A percentile compares a stretch with the other conserved stretches of the same genome.
Conservation (phyloP, 1,140 invertebrate species). For the Drosophila navojoa region DNA sequence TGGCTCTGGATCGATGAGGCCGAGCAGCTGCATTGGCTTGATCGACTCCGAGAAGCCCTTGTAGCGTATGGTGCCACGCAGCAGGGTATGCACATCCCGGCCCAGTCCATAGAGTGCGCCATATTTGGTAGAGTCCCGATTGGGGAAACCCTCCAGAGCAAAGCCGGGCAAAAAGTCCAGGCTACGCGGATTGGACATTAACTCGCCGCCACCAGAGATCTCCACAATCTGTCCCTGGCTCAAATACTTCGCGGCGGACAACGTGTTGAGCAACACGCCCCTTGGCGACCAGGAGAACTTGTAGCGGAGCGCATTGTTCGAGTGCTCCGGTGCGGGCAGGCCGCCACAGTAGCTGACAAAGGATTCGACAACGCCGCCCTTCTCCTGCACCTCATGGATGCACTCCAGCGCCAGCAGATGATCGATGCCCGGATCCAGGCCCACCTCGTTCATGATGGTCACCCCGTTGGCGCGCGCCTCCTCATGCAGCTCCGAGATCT, state of each 20-base stretch:
- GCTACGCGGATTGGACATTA: slow-evolving; percentile 91
- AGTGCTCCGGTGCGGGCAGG: slow-evolving; percentile 97
- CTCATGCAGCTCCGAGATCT: slow-evolving; percentile 92
- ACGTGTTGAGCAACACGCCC: slow-evolving; percentile 94
- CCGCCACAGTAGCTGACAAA: slow-evolving; percentile 99
- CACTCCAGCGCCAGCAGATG: slow-evolving; percentile 98
- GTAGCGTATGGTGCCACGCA: slow-evolving; percentile 96
- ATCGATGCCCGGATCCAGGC: slow-evolving; percentile 98
- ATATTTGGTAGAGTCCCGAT: slow-evolving; percentile 97
- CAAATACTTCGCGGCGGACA: slow-evolving; percentile 94
- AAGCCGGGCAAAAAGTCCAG: slow-evolving; percentile 98
- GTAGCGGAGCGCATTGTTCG: slow-evolving; percentile 96
- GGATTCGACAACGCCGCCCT: slow-evolving; percentile 93
- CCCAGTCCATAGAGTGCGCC: slow-evolving; percentile 93
- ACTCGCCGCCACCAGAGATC: slow-evolving; percentile 93
- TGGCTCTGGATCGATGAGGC: slow-evolving; percentile 93
- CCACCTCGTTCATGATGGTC: slow-evolving; percentile 97
- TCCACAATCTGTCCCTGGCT: slow-evolving; percentile 94
- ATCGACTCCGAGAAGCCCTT: slow-evolving; percentile 95
- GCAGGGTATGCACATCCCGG: slow-evolving; percentile 92
- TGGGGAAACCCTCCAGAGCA: slow-evolving; percentile 97
- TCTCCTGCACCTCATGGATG: slow-evolving; percentile 93
- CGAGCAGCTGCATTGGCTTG: slow-evolving; percentile 92
- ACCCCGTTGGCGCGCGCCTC: slow-evolving; percentile 92
- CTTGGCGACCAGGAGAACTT: slow-evolving; percentile 99